Percentiles rank a stretch among this genome's conserved stretches.
These are phyloP conservation scores for Sterrhoptilus dennistouni DNA, from an alignment of 2,113 vertebrate genomes.

Conservation along the genomic window DNA sequence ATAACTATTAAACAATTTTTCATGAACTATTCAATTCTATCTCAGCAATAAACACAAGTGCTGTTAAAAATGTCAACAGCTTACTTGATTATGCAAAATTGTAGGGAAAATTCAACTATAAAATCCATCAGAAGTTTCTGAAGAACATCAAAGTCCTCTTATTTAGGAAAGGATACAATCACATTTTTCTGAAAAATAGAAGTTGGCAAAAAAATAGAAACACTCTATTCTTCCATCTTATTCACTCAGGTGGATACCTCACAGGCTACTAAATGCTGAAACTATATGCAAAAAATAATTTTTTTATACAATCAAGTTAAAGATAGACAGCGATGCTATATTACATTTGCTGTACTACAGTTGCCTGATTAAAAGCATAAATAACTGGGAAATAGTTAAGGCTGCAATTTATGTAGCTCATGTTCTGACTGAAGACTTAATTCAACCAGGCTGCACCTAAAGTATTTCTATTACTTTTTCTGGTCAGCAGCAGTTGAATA, in stretches of 20 bases:
- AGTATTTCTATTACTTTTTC: neutral
- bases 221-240: constrained; percentile 41
- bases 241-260: constrained; percentile 41
- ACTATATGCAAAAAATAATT: constrained; percentile 10
- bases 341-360: neutral
- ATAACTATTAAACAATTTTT: constrained; percentile 2
- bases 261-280: constrained; percentile 23
- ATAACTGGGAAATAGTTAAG: neutral
- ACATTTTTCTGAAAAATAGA: constrained; percentile 67
- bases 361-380: neutral
- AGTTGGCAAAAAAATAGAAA: constrained; percentile 62
- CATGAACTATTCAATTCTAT: constrained; percentile 33
- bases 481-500: neutral
- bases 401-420: neutral
- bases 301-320: neutral
- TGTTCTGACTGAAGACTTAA: neutral
- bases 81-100: constrained; percentile 69
- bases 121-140: constrained; percentile 63
- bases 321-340: neutral
- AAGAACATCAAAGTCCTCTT: constrained; percentile 67
- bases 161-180: constrained; percentile 67
- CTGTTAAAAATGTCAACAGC: constrained; percentile 61
- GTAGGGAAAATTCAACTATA: constrained; percentile 65
- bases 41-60: constrained; percentile 59
- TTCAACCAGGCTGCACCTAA: neutral